Conservation (phyloP, 2,888 invertebrate genomes). For the Brachyptera putata region DNA sequence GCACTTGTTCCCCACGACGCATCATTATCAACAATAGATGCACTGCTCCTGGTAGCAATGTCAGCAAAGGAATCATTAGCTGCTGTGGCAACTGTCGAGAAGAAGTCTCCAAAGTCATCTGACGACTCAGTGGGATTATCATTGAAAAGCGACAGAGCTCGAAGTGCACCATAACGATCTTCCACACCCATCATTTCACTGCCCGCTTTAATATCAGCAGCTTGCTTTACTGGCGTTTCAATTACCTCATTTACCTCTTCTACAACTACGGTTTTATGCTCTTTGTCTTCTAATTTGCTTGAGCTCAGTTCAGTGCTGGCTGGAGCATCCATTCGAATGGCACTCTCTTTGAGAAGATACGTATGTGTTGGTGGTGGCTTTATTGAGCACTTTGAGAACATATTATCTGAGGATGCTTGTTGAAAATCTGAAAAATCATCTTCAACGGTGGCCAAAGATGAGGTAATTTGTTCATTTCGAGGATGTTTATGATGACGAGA, state of each 20-base stretch:
- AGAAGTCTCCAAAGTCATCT: slow-evolving; percentile 50
- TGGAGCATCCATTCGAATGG: slow-evolving; percentile 18
- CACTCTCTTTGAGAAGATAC: slow-evolving; percentile 31
- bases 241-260: neutral
- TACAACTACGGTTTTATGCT: neutral
- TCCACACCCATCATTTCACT: slow-evolving; percentile 42
- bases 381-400: slow-evolving; percentile 44
- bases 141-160: slow-evolving; percentile 39
- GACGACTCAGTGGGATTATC: slow-evolving; percentile 34
- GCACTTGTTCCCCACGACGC: neutral
- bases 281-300: too few relatives aligned
- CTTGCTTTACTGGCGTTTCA: slow-evolving; percentile 5
- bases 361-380: slow-evolving; percentile 38
- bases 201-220: slow-evolving; percentile 33
- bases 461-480: neutral
- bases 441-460: slow-evolving; percentile 2
- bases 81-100: slow-evolving; percentile 41
- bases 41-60: slow-evolving; percentile 23
- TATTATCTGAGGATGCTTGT: slow-evolving; percentile 31
- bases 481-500: slow-evolving; percentile 22
- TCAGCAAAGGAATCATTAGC: slow-evolving; percentile 33
- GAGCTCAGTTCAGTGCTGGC: neutral
- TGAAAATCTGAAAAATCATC: slow-evolving; percentile 33
- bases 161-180: slow-evolving; percentile 49
- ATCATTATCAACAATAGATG: neutral